These are phyloP conservation scores for Standfussiana lucernea DNA, from an alignment of 2,888 invertebrate genomes.

Conservation along the genomic window DNA sequence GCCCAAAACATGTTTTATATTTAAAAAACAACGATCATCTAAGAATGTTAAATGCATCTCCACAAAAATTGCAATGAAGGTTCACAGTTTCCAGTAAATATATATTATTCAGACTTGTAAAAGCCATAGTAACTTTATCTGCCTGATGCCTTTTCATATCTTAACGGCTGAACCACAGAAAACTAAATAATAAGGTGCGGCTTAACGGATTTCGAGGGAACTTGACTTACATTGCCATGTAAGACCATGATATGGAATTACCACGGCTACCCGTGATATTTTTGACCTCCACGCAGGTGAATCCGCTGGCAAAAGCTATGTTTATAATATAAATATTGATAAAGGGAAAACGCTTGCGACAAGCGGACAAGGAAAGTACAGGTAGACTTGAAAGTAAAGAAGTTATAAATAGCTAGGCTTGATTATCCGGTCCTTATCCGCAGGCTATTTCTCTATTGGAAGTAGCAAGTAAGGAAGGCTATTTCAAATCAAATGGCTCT, in stretches of 20 bases:
- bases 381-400: conserved; percentile 22
- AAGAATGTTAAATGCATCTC: background rate
- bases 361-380: background rate
- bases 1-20: background rate
- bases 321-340: background rate
- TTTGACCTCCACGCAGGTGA: background rate
- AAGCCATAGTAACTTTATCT: background rate
- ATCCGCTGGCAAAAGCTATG: background rate
- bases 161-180: background rate
- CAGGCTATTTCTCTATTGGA: conserved; percentile 9
- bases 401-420: conserved; percentile 35
- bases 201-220: background rate
- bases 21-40: background rate
- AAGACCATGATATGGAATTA: background rate
- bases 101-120: background rate
- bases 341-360: background rate
- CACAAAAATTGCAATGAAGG: background rate
- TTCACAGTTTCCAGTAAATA: no score
- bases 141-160: background rate
- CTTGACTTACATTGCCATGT: background rate
- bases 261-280: background rate
- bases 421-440: conserved; percentile 20
- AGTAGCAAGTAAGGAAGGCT: background rate
- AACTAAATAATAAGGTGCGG: background rate
- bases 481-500: conserved; percentile 12